Base-by-base conservation (phyloP, 1,140 invertebrate species). In the Leptestheria dahalacensis region DNA sequence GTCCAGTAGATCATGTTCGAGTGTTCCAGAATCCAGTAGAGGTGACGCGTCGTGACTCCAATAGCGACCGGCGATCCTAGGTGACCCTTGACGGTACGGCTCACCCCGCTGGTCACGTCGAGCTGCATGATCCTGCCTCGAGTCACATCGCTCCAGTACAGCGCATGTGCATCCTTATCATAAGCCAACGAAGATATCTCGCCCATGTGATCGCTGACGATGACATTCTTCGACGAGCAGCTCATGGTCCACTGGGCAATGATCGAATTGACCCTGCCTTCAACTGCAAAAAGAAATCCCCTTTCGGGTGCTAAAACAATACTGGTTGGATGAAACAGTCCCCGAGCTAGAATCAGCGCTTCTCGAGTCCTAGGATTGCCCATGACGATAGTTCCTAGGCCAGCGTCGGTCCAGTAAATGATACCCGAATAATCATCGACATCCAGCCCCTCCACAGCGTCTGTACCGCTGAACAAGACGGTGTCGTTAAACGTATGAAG, bases 331-430 rank as follows among this genome's bases (percentile, higher is more conserved):
- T 49, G 47, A 29, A 51, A 21, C 12, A 60, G 49, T 26, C 51
- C 58, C 28, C 51, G 48, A 0, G 58, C 29, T 29, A 60, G 29
- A 12, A 60, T 49, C 1, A 50, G 18, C 51, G 28, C 29, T 20
- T 50, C 41, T 25, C 51, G 25, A n/a, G 41, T 49, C 2, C 25
- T 41, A 29, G 24, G 18, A 49, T 51, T 28, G 11, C 48, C 58
- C 21, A 50, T 21, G 25, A 26, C 49, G 48, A 60, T 21, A 9
- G 48, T 29, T 18, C 51, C 48, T 10, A 2, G 58, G 24, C 47
- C 28, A 29, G 48, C 58, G 24, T 60, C 58, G 6, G 58, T 60
- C 58, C 58, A 60, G 58, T 60, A 60, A 18, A 50, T 60, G 10
- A 28, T 23, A 1, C 48, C 58, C 11, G 58, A 50, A 41, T 29